Conservation (phyloP, 2,113 vertebrate species). For the Mesoclemmys tuberculata region DNA sequence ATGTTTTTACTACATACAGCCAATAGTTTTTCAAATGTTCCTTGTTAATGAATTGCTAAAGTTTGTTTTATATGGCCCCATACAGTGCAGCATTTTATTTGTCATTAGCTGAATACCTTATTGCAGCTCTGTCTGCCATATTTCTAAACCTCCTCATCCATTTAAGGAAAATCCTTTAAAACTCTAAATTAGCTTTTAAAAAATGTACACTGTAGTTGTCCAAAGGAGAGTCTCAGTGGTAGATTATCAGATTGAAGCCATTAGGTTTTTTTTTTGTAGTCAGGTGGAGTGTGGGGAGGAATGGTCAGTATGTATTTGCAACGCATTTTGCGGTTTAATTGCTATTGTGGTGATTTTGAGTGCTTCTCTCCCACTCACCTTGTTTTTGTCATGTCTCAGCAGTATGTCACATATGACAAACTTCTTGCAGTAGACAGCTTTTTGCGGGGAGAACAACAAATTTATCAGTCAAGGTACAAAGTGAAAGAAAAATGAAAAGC, state of each 20-base stretch:
- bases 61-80: background rate
- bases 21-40: background rate
- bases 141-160: background rate
- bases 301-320: background rate
- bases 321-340: background rate
- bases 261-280: background rate
- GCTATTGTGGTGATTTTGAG: background rate
- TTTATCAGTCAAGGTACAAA: conserved; percentile 51
- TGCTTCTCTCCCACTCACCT: background rate
- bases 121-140: background rate
- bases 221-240: background rate
- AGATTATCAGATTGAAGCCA: background rate
- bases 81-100: conserved; percentile 6
- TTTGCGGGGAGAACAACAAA: conserved; percentile 55
- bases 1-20: background rate
- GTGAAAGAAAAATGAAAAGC: conserved; percentile 76
- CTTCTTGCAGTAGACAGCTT: conserved; percentile 3
- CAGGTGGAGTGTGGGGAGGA: background rate
- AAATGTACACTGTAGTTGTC: background rate
- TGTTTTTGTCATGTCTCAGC: conserved; percentile 19
- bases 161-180: background rate
- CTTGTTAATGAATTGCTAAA: background rate
- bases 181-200: background rate
- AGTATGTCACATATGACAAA: conserved; percentile 24
- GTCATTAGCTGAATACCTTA: conserved; percentile 7